Base-by-base conservation (phyloP, 2,888 invertebrate genomes). In the Gisinianus flammeolus region DNA sequence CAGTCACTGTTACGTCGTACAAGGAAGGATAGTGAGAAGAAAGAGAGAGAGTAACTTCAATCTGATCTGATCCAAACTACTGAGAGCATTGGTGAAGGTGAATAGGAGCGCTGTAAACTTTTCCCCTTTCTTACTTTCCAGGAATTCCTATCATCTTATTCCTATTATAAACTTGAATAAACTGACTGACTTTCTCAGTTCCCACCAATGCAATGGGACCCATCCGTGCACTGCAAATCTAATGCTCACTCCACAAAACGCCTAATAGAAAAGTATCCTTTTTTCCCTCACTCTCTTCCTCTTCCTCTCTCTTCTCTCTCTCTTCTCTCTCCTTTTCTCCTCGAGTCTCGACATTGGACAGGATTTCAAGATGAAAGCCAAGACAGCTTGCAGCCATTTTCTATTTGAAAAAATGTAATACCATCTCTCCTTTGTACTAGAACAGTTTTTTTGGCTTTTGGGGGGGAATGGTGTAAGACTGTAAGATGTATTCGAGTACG, bases 11-110 rank as follows among this genome's bases (percentile, higher is more conserved):
- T n/a, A n/a, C n/a, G n/a, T n/a, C n/a, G n/a, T n/a, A n/a, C n/a
- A 35, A 12, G 5, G 35, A 12, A 8, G 35, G 35, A 35, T 35
- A 12, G 35, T 44, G 44, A 44, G 44, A 19, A 44, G 19, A 44
- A 44, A 44, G 44, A 26, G 54, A 28, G 30, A 54, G 52, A 30
- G 35, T 16, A 24, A 70, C 54, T 70, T 52, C 70, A 70, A 70
- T 70, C 70, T 54, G 70, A 70, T 70, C 54, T 52, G 70, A 70
- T 70, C 44, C 70, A 52, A 54, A 35, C 24, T n/a, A 62, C 62
- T 62, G 54, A 52, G 54, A 70, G 70, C 70, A 44, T 54, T 54
- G 24, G 19, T 54, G 52, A 70, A 70, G 70, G 70, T 70, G 54
- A 70, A 54, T 54, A 54, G 52, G 69, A 58, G 22, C 22, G 24